Conservation (phyloP, 2,888 invertebrate species). For the Galeruca laticollis region DNA sequence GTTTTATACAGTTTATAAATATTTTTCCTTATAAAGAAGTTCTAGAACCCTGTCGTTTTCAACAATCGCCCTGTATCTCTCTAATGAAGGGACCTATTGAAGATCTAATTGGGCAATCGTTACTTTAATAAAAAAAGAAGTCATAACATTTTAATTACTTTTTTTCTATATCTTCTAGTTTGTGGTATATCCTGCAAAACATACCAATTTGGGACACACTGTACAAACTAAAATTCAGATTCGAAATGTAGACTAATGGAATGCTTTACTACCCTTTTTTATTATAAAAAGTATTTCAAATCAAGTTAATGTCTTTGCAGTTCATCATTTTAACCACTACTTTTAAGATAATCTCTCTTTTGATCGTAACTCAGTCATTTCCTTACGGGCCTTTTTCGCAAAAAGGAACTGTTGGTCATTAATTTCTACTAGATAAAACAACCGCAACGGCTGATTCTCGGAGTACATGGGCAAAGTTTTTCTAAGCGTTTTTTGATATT, state of each 20-base stretch:
- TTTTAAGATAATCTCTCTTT: slow-evolving; percentile 18
- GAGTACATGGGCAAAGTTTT: background rate
- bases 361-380: slow-evolving; percentile 25
- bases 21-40: too few species aligned
- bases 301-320: background rate
- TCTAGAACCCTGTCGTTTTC: too few species aligned
- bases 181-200: too few species aligned
- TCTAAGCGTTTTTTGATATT: background rate
- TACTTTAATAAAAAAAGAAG: too few species aligned
- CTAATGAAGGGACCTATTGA: too few species aligned
- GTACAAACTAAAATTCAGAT: background rate
- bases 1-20: too few species aligned
- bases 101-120: too few species aligned
- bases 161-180: too few species aligned
- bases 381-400: slow-evolving; percentile 4
- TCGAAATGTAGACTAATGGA: background rate
- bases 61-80: too few species aligned
- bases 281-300: background rate
- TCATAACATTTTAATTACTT: too few species aligned
- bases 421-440: background rate
- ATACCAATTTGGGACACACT: too few species aligned
- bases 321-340: slow-evolving; percentile 3
- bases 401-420: slow-evolving; percentile 1
- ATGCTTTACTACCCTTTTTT: background rate
- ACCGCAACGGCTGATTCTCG: background rate